Percentiles rank a stretch among this genome's conserved stretches.
These are phyloP conservation scores for Octodon degus DNA, from an alignment of 2,113 vertebrate species.

Conservation along the genomic window DNA sequence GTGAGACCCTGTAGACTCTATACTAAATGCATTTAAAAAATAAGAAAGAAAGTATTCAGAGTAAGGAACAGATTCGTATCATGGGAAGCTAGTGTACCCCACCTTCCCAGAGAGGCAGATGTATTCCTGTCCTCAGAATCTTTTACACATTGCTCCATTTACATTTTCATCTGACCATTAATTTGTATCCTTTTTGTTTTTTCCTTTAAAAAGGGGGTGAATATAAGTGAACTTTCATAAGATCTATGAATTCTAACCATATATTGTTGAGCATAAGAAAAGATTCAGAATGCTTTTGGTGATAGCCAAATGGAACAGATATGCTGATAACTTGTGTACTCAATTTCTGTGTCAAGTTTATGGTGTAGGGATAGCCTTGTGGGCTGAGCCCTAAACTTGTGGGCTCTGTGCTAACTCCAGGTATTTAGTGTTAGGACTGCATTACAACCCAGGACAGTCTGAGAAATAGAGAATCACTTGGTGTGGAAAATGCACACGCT, in stretches of 20 bases:
- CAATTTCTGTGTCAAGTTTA: too few relatives aligned
- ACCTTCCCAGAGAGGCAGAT: background rate
- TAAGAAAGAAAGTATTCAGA: too few relatives aligned
- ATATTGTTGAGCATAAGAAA: background rate
- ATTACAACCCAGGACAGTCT: background rate
- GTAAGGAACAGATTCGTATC: background rate
- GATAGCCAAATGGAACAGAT: background rate
- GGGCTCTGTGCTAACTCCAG: background rate
- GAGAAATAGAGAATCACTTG: background rate
- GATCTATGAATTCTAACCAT: background rate
- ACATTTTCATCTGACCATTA: background rate
- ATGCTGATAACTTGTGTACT: background rate
- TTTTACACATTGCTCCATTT: background rate
- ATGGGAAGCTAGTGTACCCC: background rate
- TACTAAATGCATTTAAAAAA: too few relatives aligned
- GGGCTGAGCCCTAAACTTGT: background rate
- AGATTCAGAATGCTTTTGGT: background rate
- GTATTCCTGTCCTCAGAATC: background rate
- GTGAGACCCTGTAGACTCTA: too few relatives aligned
- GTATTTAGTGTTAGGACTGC: background rate
- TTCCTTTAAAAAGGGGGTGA: background rate
- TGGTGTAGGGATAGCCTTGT: background rate
- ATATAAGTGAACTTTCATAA: background rate
- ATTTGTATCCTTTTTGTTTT: background rate
- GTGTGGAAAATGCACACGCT: background rate